phyloP scores from a whole-genome alignment of 2,113 vertebrate species.

The Danionella cerebrum region DNA sequence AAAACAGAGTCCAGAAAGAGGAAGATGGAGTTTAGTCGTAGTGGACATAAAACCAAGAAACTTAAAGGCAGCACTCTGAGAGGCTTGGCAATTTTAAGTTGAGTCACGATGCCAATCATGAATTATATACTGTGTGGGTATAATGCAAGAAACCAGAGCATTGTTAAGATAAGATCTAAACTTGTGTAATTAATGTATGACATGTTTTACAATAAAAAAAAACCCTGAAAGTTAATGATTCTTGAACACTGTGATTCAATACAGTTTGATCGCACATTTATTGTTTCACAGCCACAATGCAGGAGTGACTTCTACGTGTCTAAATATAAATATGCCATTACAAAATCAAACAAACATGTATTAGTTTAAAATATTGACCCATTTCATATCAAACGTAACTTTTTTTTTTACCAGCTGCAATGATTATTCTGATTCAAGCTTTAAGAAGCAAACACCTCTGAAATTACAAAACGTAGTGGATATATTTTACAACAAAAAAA shows the following conservation, averaged over 20 bases:
- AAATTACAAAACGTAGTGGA: constrained; percentile 18
- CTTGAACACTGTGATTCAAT: neutral
- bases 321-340: constrained; percentile 66
- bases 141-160: neutral
- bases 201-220: constrained; percentile 38
- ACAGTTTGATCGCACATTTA: constrained; percentile 42
- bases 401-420: constrained; percentile 40
- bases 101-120: neutral
- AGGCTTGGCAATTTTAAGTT: constrained; percentile 78
- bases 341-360: constrained; percentile 48
- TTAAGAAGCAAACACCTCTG: neutral
- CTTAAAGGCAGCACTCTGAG: constrained; percentile 69
- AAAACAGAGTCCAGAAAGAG: constrained; percentile 89
- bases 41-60: constrained; percentile 83
- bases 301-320: constrained; percentile 60
- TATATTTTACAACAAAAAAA: neutral
- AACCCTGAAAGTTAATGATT: neutral
- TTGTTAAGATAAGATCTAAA: too few relatives aligned
- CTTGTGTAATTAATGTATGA: too few relatives aligned
- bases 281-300: constrained; percentile 39
- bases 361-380: constrained; percentile 52
- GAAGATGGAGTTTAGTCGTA: constrained; percentile 81
- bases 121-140: too few relatives aligned
- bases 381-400: constrained; percentile 36
- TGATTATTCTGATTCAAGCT: neutral